These are phyloP conservation scores for Hemithea aestivaria DNA, from an alignment of 2,888 invertebrate species.

Conservation along the genomic window DNA sequence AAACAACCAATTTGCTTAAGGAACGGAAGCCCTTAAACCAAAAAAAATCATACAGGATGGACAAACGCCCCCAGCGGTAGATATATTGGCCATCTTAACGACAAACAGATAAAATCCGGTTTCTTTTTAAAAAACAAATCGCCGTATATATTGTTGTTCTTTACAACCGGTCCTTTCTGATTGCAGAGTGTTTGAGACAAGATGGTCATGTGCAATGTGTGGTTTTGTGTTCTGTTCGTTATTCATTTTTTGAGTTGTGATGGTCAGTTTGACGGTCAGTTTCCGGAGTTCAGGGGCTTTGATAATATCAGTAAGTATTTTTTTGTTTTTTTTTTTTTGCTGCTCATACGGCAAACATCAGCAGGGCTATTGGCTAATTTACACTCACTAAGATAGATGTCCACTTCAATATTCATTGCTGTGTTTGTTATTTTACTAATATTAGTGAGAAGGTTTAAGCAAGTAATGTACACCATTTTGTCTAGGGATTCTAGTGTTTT, in stretches of 20 bases:
- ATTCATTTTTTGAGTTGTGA: constrained; percentile 29
- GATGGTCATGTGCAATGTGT: constrained; percentile 36
- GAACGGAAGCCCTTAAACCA: too few relatives aligned
- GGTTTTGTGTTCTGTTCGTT: constrained; percentile 31
- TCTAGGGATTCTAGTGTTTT: too few relatives aligned
- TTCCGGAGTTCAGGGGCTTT: constrained; percentile 13
- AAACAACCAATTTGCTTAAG: too few relatives aligned
- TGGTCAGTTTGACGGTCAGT: constrained; percentile 39
- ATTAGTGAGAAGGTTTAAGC: too few relatives aligned
- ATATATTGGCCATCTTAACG: constrained; percentile 3
- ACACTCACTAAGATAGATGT: too few relatives aligned
- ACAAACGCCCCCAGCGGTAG: constrained; percentile 3
- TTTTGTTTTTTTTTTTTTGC: too few relatives aligned
- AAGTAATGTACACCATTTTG: too few relatives aligned
- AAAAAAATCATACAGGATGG: constrained; percentile 1
- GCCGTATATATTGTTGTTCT: constrained; percentile 36
- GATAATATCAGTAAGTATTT: constrained; percentile 28
- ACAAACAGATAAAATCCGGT: constrained; percentile 31
- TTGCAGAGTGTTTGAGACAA: constrained; percentile 37
- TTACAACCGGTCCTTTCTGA: constrained; percentile 30
- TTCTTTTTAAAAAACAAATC: constrained; percentile 34
- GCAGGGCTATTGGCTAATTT: too few relatives aligned
- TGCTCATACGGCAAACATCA: too few relatives aligned
- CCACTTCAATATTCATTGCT: too few relatives aligned
- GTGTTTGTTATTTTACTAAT: too few relatives aligned